Conservation (phyloP, 1,140 invertebrate genomes). For the Mycetomoellerius zeteki region DNA sequence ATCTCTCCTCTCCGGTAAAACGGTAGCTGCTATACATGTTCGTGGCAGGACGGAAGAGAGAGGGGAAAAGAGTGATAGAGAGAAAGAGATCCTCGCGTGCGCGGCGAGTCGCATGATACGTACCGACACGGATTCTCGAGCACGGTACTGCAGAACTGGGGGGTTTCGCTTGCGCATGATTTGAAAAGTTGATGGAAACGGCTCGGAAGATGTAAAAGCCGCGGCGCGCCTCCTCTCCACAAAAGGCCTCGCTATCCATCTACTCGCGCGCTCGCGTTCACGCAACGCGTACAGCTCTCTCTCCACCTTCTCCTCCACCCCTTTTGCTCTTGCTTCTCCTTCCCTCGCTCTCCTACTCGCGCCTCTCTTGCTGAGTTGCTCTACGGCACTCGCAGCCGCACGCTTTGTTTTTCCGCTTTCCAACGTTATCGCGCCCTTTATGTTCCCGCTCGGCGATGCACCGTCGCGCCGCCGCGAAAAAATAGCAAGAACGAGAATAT, state of each 20-base stretch:
- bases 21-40: conserved; percentile 42
- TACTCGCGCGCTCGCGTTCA: conserved; percentile 61
- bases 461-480: conserved; percentile 43
- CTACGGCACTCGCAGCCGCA: conserved; percentile 39
- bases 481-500: conserved; percentile 42
- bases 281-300: conserved; percentile 49
- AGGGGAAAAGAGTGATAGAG: conserved; percentile 8
- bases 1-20: conserved; percentile 53
- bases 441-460: conserved; percentile 43
- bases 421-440: conserved; percentile 57
- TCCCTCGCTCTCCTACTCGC: conserved; percentile 18
- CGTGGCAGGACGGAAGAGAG: conserved; percentile 8
- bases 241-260: conserved; percentile 76
- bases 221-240: conserved; percentile 72
- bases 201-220: conserved; percentile 79
- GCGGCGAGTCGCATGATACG: conserved; percentile 76
- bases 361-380: conserved; percentile 22
- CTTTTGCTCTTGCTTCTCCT: neutral
- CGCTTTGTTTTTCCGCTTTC: conserved; percentile 63
- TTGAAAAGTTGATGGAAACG: conserved; percentile 76
- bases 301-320: neutral
- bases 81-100: conserved; percentile 67
- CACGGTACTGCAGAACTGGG: conserved; percentile 13
- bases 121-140: conserved; percentile 51
- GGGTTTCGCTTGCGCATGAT: conserved; percentile 73